Conservation (phyloP, 37 sponge, comb jelly and placozoan species). For the Axinella damicornis region DNA sequence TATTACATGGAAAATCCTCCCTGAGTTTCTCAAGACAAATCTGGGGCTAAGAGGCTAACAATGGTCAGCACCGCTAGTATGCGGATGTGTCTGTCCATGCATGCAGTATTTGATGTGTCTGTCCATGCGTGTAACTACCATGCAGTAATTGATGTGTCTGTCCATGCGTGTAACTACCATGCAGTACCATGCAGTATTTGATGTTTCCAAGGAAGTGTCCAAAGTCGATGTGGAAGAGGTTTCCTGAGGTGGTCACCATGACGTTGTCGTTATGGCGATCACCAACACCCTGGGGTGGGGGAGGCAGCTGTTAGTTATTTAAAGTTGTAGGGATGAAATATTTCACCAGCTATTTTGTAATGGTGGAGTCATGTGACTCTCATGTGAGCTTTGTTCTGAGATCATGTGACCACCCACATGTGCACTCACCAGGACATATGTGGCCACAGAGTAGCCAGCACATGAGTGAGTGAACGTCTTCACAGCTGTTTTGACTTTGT, state of each 20-base stretch:
- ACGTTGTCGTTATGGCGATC: conserved; percentile 98
- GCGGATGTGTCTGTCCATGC: conserved; percentile 2
- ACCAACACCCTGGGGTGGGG: conserved; percentile 74
- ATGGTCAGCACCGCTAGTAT: not conserved
- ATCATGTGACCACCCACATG: no score
- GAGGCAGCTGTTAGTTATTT: not conserved
- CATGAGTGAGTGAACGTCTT: conserved; percentile 81
- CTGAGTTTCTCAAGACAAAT: no score
- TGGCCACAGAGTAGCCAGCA: conserved; percentile 94
- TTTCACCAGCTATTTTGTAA: not conserved
- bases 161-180: not conserved
- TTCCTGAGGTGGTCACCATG: conserved; percentile 91
- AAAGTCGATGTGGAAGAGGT: conserved; percentile 98
- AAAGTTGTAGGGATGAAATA: not conserved
- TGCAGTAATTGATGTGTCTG: conserved; percentile 88
- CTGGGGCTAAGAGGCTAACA: no score
- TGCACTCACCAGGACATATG: conserved; percentile 84
- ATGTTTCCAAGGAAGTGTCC: conserved; percentile 98
- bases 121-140: conserved; percentile 43
- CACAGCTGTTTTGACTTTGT: conserved; percentile 68
- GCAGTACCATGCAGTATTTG: conserved; percentile 82
- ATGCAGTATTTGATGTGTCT: conserved; percentile 90
- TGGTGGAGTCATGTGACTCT: not conserved
- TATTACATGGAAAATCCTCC: no score
- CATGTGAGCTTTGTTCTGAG: not conserved